These are phyloP conservation scores for Rhegmatorhina hoffmannsi DNA, from an alignment of 2,113 vertebrate genomes.

Conservation along the genomic window DNA sequence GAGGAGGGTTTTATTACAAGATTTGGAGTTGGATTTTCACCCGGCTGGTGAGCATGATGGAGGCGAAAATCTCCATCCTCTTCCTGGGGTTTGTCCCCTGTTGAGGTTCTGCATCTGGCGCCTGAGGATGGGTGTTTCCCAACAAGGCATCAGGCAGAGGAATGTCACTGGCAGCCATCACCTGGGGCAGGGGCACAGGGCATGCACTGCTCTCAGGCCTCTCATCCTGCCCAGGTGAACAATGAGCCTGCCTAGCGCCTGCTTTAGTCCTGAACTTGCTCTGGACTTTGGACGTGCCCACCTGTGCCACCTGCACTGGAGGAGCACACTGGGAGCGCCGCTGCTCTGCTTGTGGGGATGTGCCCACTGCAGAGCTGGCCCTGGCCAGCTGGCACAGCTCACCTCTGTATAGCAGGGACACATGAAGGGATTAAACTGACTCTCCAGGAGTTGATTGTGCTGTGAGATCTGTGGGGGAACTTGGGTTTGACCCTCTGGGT, in stretches of 20 bases:
- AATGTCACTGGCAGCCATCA: accelerated
- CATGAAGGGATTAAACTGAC: not conserved
- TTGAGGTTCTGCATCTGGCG: not conserved
- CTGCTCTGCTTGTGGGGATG: accelerated
- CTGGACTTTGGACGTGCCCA: accelerated
- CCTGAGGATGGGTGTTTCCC: not conserved
- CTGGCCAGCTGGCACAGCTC: not conserved
- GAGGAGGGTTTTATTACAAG: slow-evolving; percentile 7
- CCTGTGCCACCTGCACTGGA: accelerated
- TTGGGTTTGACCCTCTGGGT: not conserved
- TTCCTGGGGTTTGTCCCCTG: not conserved
- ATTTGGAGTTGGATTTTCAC: slow-evolving; percentile 26
- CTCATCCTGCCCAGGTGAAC: not conserved
- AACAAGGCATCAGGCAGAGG: not conserved
- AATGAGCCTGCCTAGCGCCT: accelerated
- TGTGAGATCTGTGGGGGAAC: accelerated
- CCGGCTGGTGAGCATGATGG: not conserved
- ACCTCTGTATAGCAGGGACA: not conserved
- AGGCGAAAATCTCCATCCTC: not conserved
- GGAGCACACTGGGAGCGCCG: accelerated
- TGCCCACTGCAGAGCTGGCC: not conserved
- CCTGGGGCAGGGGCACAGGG: accelerated
- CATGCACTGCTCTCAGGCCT: accelerated
- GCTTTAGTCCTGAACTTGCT: not conserved
- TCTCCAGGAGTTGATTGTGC: not conserved